A percentile compares a stretch with the other conserved stretches of the same genome.
These are phyloP conservation scores for Aplochiton taeniatus DNA, from an alignment of 2,797 vertebrate genomes.

Conservation along the genomic window DNA sequence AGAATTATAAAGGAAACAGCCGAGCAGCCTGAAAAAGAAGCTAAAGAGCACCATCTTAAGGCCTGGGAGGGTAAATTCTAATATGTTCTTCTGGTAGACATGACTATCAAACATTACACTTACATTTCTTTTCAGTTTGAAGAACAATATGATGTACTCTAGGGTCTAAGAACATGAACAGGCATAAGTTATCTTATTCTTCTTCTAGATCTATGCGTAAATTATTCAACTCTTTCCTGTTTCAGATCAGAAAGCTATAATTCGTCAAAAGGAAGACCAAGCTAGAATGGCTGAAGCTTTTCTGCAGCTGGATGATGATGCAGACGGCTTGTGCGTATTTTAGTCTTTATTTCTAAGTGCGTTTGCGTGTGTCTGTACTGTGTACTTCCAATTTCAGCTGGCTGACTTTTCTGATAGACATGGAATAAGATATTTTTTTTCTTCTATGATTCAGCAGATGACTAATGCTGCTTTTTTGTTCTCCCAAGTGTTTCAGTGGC, in stretches of 20 bases:
- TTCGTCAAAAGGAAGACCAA: constrained; percentile 75
- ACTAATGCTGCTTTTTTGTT: constrained; percentile 17
- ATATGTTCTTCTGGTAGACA: neutral
- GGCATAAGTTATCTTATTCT: too few relatives aligned
- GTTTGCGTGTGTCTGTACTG: neutral
- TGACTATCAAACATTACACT: neutral
- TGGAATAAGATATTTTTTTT: too few relatives aligned
- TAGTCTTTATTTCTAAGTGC: neutral
- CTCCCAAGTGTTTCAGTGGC: constrained; percentile 74
- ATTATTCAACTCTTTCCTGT: neutral
- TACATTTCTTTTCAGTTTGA: too few relatives aligned
- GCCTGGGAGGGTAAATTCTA: constrained; percentile 86
- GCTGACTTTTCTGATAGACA: too few relatives aligned
- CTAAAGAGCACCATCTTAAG: constrained; percentile 86
- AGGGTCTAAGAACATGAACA: too few relatives aligned
- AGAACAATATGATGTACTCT: too few relatives aligned
- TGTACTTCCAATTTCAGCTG: too few relatives aligned
- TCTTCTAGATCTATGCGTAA: too few relatives aligned
- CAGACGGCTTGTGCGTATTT: constrained; percentile 83
- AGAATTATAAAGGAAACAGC: constrained; percentile 81
- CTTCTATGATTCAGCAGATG: constrained; percentile 2
- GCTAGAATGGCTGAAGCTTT: constrained; percentile 78
- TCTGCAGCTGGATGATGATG: constrained; percentile 83
- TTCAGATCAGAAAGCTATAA: constrained; percentile 80
- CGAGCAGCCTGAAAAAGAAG: constrained; percentile 87